phyloP scores from a whole-genome alignment of 2,113 vertebrate genomes.

The Motacilla alba region DNA sequence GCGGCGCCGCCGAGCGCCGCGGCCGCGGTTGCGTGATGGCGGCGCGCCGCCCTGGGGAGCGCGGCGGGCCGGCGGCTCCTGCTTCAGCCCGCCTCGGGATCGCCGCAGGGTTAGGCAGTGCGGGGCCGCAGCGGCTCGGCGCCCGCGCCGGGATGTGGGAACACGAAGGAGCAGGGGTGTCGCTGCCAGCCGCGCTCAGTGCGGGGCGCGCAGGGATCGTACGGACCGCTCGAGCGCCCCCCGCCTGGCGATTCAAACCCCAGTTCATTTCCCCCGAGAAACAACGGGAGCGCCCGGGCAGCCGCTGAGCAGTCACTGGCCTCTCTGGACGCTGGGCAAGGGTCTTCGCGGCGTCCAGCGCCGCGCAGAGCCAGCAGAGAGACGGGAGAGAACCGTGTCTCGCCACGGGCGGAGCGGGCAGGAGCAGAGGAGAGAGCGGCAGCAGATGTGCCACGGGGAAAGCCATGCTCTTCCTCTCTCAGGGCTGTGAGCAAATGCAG shows the following conservation, averaged over 20 bases:
- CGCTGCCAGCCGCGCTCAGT: not conserved
- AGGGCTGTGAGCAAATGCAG: not conserved
- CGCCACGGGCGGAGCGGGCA: not conserved
- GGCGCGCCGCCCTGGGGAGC: not conserved
- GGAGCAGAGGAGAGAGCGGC: not conserved
- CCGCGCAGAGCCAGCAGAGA: not conserved
- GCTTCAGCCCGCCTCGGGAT: not conserved
- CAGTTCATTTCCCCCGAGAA: not conserved
- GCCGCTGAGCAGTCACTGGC: fast-evolving
- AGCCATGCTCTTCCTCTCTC: too few relatives aligned
- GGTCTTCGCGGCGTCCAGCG: not conserved
- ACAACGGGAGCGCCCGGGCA: not conserved
- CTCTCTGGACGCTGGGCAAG: not conserved
- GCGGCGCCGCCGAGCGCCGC: not conserved
- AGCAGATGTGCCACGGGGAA: not conserved
- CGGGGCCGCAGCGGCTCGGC: not conserved
- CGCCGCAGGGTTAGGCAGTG: not conserved
- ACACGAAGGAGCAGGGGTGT: not conserved
- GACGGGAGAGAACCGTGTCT: not conserved
- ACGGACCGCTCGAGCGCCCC: not conserved
- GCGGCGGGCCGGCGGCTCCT: not conserved
- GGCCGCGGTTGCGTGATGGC: not conserved
- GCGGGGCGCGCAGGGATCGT: not conserved
- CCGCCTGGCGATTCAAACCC: not conserved
- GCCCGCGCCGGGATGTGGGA: not conserved